These are phyloP conservation scores for Drosophila hamatofila DNA, from an alignment of 2,888 invertebrate genomes.

Conservation along the genomic window DNA sequence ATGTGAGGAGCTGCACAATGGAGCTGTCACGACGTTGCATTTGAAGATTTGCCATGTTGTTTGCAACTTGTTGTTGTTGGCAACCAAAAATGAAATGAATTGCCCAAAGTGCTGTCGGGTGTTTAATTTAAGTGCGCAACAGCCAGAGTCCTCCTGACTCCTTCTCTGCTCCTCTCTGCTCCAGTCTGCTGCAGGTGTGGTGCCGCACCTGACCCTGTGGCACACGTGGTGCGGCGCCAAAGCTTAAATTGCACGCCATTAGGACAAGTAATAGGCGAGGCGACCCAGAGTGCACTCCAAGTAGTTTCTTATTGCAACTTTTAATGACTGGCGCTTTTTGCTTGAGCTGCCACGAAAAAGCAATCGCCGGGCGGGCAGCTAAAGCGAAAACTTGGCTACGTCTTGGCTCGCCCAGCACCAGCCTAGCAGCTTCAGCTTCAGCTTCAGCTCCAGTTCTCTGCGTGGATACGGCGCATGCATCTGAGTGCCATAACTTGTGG, in stretches of 20 bases:
- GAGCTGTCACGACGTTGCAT: slow-evolving; percentile 53
- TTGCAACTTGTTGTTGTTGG: slow-evolving; percentile 18
- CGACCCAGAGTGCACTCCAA: slow-evolving; percentile 71
- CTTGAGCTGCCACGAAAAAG: slow-evolving; percentile 49
- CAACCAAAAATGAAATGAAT: slow-evolving; percentile 63
- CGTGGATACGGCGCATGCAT: background rate
- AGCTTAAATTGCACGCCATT: slow-evolving; percentile 72
- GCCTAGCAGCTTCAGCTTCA: background rate
- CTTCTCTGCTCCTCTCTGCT: background rate
- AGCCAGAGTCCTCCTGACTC: slow-evolving; percentile 18
- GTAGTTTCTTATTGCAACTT: slow-evolving; percentile 69
- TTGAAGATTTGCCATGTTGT: slow-evolving; percentile 50
- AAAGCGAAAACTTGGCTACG: slow-evolving; percentile 3
- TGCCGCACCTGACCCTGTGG: slow-evolving; percentile 24
- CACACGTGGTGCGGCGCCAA: slow-evolving; percentile 32
- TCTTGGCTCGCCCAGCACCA: background rate
- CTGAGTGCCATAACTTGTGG: background rate
- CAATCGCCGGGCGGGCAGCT: slow-evolving; percentile 43
- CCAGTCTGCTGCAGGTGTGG: background rate
- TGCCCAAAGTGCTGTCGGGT: slow-evolving; percentile 72
- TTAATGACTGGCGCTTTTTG: slow-evolving; percentile 61
- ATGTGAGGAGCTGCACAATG: slow-evolving; percentile 19
- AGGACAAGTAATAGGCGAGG: slow-evolving; percentile 75
- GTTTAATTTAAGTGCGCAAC: slow-evolving; percentile 74
- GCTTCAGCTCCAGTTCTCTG: too few relatives aligned